Percentiles rank a stretch among this genome's conserved stretches.
These are phyloP conservation scores for Odontesthes bonariensis DNA, from an alignment of 2,113 vertebrate genomes.

Conservation along the genomic window DNA sequence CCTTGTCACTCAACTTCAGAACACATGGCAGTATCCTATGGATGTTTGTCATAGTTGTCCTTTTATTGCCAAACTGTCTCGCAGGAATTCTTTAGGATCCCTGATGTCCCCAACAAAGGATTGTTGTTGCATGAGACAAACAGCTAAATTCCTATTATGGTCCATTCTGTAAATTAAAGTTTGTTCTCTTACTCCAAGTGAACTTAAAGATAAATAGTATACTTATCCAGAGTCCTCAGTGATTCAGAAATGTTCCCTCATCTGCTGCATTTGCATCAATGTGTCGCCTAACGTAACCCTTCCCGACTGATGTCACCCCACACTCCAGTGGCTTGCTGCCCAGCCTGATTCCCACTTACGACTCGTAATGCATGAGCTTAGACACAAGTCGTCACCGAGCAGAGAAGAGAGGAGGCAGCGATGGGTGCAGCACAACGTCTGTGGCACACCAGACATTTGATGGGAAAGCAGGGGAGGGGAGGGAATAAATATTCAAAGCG, in stretches of 20 bases:
- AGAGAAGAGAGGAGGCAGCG: conserved; percentile 16
- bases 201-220: neutral
- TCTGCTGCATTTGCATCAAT: conserved; percentile 26
- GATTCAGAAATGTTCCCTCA: neutral
- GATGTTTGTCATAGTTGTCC: neutral
- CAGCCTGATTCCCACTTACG: conserved; percentile 58
- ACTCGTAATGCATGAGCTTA: conserved; percentile 58
- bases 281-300: conserved; percentile 29
- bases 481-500: conserved; percentile 77
- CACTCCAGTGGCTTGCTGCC: conserved; percentile 46
- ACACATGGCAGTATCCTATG: neutral
- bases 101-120: too few relatives aligned
- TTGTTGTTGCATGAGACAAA: neutral
- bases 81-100: neutral
- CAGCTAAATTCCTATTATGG: neutral
- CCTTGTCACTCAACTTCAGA: conserved; percentile 19
- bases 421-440: conserved; percentile 38
- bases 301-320: conserved; percentile 42
- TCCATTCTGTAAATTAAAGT: neutral
- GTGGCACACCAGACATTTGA: conserved; percentile 61
- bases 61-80: neutral
- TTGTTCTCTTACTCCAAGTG: neutral
- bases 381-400: conserved; percentile 56
- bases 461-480: conserved; percentile 50
- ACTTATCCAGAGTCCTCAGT: too few relatives aligned